A percentile compares a stretch with the other conserved stretches of the same genome.
These are phyloP conservation scores for Anoplophora glabripennis DNA, from an alignment of 1,140 invertebrate genomes.

Conservation along the genomic window DNA sequence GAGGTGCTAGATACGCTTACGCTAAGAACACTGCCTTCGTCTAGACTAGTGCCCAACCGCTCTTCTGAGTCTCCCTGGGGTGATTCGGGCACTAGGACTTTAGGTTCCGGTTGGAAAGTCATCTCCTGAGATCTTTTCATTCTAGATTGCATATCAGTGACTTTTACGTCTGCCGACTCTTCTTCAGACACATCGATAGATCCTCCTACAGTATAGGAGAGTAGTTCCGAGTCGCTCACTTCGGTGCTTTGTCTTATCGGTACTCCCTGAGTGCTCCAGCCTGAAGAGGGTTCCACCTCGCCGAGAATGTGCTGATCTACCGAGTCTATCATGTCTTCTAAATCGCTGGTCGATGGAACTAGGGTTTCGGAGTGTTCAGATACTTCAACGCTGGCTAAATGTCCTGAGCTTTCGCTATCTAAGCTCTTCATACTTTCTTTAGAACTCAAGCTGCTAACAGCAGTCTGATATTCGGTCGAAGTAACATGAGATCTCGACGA, in stretches of 20 bases:
- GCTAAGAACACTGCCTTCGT: constrained; percentile 56
- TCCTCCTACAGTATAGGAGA: constrained; percentile 27
- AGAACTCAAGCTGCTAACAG: constrained; percentile 77
- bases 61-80: constrained; percentile 45
- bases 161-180: constrained; percentile 44
- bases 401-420: constrained; percentile 83
- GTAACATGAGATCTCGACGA: constrained; percentile 65
- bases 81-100: constrained; percentile 46
- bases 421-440: constrained; percentile 85
- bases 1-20: constrained; percentile 58
- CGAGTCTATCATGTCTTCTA: constrained; percentile 52
- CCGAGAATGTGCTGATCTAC: constrained; percentile 41
- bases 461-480: constrained; percentile 82
- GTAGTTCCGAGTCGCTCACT: constrained; percentile 34
- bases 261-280: constrained; percentile 15
- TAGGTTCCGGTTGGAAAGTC: constrained; percentile 75
- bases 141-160: constrained; percentile 55
- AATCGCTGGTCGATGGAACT: constrained; percentile 67
- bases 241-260: constrained; percentile 32
- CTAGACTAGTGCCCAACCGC: constrained; percentile 55
- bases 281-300: constrained; percentile 26
- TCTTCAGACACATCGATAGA: constrained; percentile 53
- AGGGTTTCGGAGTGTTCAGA: constrained; percentile 88
- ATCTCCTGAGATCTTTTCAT: constrained; percentile 89
- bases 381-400: constrained; percentile 82